Evolutionary conservation across 2,797 vertebrate genomes (phyloP), one percentile per base, ranked within the genome.

Genomic region (Pangasius sanitwongsei): DNA sequence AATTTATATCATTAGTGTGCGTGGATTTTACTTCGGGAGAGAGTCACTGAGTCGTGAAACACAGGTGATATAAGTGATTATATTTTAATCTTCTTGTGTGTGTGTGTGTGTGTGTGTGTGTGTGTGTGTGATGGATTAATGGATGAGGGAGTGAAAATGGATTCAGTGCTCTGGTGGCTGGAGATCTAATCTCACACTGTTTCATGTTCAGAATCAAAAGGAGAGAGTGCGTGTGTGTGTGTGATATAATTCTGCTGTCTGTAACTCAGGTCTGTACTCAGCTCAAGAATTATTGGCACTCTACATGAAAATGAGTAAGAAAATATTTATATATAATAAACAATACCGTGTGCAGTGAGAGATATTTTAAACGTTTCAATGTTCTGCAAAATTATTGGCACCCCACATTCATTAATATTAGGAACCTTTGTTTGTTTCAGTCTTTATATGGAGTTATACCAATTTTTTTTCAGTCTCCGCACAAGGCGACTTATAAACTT

Each of bases 101-200:
- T 48, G 72, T 75, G 72, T 75, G 41, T 48, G 75, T 78, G 75
- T 75, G 72, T 48, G 69, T 20, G 69, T 20, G 34, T 23, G 70
- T 48, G 23, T 72, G 70, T 23, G 34, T 25, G 72, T 13, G 53
- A 83, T 63, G 34, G 57, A 83, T 83, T 63, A 63, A 83, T 61
- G 20, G 31, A 61, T 63, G 59, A 59, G 34, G 18, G 59, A 83
- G 59, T 44, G 57, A 63, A 63, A 63, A 83, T 63, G 37, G 59
- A n/a, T 63, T 44, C 37, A 12, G 81, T 83, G 57, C 12, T 63
- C 81, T 44, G 37, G 59, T 0, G 13, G 25, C 37, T 63, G 31
- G 59, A 83, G 81, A 65, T 65, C 59, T 59, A 83, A 83, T 83
- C 81, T 63, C 59, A 82, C 11, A 83, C 78, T 80, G 80, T 44